Evolutionary conservation across 1,140 invertebrate genomes (phyloP).

Genomic region (Centruroides vittatus): DNA sequence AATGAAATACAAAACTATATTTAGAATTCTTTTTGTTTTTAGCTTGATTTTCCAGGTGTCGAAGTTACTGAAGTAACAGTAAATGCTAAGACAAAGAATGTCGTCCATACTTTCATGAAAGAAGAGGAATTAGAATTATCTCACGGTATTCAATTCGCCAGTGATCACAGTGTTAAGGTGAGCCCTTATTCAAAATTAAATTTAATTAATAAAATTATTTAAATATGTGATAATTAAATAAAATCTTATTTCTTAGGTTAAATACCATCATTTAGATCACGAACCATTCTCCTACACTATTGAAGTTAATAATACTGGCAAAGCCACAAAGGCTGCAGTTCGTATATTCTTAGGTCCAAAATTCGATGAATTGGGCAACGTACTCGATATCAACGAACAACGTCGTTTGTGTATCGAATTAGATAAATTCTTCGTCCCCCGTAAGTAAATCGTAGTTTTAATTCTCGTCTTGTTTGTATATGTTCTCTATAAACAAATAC

Average conservation of each 20-base stretch:
- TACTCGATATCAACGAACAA: background rate
- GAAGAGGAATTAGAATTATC: slow-evolving; percentile 3
- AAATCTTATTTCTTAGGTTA: background rate
- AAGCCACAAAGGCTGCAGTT: slow-evolving; percentile 17
- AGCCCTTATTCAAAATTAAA: background rate
- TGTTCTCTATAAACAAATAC: too few relatives aligned
- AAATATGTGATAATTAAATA: too few relatives aligned
- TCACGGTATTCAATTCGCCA: slow-evolving; percentile 7
- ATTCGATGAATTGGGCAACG: slow-evolving; percentile 9
- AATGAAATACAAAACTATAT: too few relatives aligned
- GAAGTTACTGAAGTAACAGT: background rate
- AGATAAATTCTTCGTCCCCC: slow-evolving; percentile 11
- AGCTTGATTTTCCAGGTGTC: slow-evolving; percentile 6
- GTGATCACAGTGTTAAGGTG: background rate
- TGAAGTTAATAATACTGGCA: slow-evolving; percentile 37
- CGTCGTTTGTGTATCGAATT: slow-evolving; percentile 18
- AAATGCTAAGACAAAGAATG: slow-evolving; percentile 5
- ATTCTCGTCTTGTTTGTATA: too few relatives aligned
- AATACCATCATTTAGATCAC: slow-evolving; percentile 17
- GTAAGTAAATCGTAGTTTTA: background rate
- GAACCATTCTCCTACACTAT: slow-evolving; percentile 3
- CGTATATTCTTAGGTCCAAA: slow-evolving; percentile 7
- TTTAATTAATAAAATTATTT: background rate
- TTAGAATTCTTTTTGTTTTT: background rate
- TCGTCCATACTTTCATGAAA: slow-evolving; percentile 9